Evolutionary conservation across 2,797 vertebrate genomes (phyloP), one percentile per base, ranked within the genome.

Genomic region (Tauraco hartlaubi): DNA sequence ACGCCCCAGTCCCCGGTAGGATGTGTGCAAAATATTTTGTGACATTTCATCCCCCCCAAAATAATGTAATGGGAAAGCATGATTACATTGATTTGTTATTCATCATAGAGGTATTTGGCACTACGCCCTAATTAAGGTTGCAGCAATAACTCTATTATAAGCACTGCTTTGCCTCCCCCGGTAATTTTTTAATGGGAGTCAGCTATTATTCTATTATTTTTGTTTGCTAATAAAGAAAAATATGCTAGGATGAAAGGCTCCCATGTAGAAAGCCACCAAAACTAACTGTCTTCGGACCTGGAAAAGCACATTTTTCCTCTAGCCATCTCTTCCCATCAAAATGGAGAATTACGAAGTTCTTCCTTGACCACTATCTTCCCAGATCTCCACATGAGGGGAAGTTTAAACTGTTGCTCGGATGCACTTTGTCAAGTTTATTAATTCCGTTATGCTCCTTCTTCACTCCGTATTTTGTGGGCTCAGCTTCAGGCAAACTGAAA

Each of bases 151-250:
- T 68, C 59, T 66, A 64, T 78, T 80, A 69, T 33, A 91, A 95
- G 58, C 62, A 39, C 28, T 85, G 62, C 39, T 94, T 94, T 92
- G 39, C 82, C 58, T 92, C 68, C 72, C 58, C 66, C 2, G 0
- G 73, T 85, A 78, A 51, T 80, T 91, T 93, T 96, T 94, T 84
- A 85, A 80, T 56, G 88, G 46, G 46, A 55, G 25, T 85, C 64
- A 77, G 84, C 72, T 88, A 85, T 87, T 85, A 59, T 69, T 92
- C 66, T 91, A 51, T 52, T 71, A 21, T 49, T 82, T 94, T 81
- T 85, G 31, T 91, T 94, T 95, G 91, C 49, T 93, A 87, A 79
- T 75, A 83, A 90, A 74, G 31, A 74, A 92, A 89, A 82, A 58
- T 5, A 67, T 1, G 1, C 54, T 62, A 75, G 49, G 44, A 68